Base-by-base conservation (phyloP, 1,140 invertebrate species). In the Aricia agestis region DNA sequence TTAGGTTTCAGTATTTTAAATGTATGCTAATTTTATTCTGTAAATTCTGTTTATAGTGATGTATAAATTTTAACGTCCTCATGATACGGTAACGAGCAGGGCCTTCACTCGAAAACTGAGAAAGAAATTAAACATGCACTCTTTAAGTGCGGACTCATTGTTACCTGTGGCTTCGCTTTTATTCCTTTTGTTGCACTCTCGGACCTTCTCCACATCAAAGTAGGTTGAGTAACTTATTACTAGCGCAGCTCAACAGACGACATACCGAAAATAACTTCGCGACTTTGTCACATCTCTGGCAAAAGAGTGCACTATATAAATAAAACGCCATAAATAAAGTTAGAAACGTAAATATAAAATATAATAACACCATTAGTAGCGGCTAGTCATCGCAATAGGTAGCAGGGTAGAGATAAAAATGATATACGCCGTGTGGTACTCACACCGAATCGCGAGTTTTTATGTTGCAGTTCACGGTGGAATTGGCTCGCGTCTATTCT, bases 401-500 rank as follows among this genome's bases (percentile, higher is more conserved):
- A 85, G 83, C 86, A 84, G 83, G 83, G 80, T 79, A 80, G 82
- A 86, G 89, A 92, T 92, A 91, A 92, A 92, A 92, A 90, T 92
- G 88, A 92, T 91, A 90, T 90, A 92, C 87, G 82, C 79, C 73
- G 76, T 81, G 84, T 85, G 85, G 76, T 81, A 82, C 78, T 68
- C 76, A 76, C 76, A 78, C 82, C 77, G 66, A 74, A 78, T 75
- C 74, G 73, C 74, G 76, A 76, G 70, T 80, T 81, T 81, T 81
- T 81, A 77, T 79, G 76, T 75, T 78, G 75, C 72, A 72, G 76
- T 77, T 79, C 79, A 79, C 79, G 75, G 80, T 68, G 73, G 77
- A 81, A 81, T 81, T 78, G 76, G 74, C 76, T 71, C 74, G 63
- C 71, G 71, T 73, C 76, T 74, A 76, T 79, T 77, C 73, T 57